Percentiles rank a stretch among this genome's conserved stretches.
Conservation (phyloP, 2,113 vertebrate genomes). For the Candoia aspera region DNA sequence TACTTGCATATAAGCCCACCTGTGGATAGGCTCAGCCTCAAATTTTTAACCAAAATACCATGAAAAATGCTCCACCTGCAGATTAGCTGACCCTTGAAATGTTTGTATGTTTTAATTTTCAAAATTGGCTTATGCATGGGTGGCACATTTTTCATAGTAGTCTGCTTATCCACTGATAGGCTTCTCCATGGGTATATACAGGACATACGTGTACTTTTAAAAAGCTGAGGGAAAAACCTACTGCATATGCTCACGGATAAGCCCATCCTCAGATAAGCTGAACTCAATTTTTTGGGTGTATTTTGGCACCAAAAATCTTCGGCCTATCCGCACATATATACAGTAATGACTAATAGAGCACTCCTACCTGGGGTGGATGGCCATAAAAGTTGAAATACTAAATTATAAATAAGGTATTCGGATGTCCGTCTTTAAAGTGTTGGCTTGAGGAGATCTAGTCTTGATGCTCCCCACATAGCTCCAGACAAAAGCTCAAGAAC, state of each 20-base stretch:
- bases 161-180: not conserved
- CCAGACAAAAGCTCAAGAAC: not conserved
- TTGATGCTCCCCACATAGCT: not conserved
- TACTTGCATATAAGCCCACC: not conserved
- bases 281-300: not conserved
- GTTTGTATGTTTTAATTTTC: not conserved
- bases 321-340: not conserved
- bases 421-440: not conserved
- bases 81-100: not conserved
- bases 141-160: not conserved
- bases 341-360: not conserved
- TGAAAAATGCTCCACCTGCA: not conserved
- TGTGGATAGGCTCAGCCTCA: not conserved
- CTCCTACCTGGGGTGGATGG: not conserved
- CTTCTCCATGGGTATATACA: not conserved
- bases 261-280: not conserved
- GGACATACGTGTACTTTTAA: not conserved
- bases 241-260: not conserved
- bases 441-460: not conserved
- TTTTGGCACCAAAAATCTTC: not conserved
- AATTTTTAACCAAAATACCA: not conserved
- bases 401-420: not conserved
- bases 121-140: not conserved
- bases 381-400: not conserved
- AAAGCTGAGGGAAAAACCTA: not conserved